Evolutionary conservation across 1,140 invertebrate genomes (phyloP).

Genomic region (Anadara kagoshimensis): DNA sequence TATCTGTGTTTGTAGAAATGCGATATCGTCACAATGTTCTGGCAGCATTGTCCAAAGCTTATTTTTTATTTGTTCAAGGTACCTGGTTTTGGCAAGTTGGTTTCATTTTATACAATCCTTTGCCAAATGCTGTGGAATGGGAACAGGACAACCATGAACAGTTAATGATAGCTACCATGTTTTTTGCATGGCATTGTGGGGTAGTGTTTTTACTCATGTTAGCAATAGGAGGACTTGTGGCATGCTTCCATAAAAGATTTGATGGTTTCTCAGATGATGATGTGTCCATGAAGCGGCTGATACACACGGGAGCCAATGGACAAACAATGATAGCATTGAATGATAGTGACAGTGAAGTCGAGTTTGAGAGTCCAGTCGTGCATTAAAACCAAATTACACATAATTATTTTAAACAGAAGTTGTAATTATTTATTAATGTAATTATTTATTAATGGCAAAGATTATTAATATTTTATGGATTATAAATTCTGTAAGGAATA

Average conservation of each 20-base stretch:
- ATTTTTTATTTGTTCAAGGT: conserved; percentile 74
- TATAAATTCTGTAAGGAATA: no score
- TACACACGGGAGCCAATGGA: conserved; percentile 58
- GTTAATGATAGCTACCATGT: conserved; percentile 75
- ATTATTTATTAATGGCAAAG: no score
- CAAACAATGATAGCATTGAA: conserved; percentile 52
- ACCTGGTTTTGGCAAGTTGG: conserved; percentile 77
- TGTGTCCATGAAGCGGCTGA: conserved; percentile 51
- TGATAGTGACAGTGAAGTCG: conserved; percentile 57
- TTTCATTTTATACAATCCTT: conserved; percentile 76
- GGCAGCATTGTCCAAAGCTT: conserved; percentile 66
- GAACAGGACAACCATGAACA: conserved; percentile 72
- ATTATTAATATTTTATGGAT: no score
- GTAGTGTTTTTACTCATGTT: conserved; percentile 67
- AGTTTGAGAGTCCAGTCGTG: conserved; percentile 43
- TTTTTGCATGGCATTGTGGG: conserved; percentile 75
- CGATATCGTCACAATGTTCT: conserved; percentile 68
- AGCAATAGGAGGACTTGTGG: conserved; percentile 61
- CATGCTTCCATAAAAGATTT: conserved; percentile 44
- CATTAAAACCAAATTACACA: no score
- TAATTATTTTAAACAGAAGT: no score
- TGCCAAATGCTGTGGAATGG: conserved; percentile 68
- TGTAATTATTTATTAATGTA: no score
- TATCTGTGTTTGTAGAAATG: conserved; percentile 71
- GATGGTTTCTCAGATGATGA: conserved; percentile 43